Percentiles rank a stretch among this genome's conserved stretches.
Evolutionary conservation across 2,797 vertebrate genomes (phyloP).

Genomic region (Naso thynnoides): DNA sequence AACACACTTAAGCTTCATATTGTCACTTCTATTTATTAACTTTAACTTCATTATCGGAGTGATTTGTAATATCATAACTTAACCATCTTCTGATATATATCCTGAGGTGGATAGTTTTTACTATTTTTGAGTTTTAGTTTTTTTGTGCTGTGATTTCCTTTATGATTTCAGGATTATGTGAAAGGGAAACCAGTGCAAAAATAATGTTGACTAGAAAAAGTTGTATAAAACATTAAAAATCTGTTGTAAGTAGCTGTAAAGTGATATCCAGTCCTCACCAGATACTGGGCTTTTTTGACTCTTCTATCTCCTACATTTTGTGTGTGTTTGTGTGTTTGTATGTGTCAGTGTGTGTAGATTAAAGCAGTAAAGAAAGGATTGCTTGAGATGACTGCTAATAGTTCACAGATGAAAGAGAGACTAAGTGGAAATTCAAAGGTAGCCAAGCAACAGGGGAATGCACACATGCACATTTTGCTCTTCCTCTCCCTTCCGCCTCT

Average conservation of each 20-base stretch:
- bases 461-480: constrained; percentile 74
- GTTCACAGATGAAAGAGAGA: constrained; percentile 79
- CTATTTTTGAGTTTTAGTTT: too few species aligned
- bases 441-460: constrained; percentile 80
- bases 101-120: too few species aligned
- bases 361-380: constrained; percentile 70
- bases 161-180: not conserved
- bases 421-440: constrained; percentile 78
- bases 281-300: not conserved
- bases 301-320: constrained; percentile 14
- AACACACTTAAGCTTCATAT: too few species aligned
- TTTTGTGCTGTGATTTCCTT: too few species aligned
- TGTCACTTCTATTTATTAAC: too few species aligned
- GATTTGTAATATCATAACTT: too few species aligned
- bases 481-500: constrained; percentile 69
- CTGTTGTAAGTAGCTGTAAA: not conserved
- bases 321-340: constrained; percentile 26
- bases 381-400: constrained; percentile 81
- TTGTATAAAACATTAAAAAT: constrained; percentile 1
- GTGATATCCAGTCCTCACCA: constrained; percentile 30
- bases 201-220: constrained; percentile 2
- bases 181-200: not conserved
- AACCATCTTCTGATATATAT: too few species aligned
- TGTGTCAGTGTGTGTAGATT: constrained; percentile 37
- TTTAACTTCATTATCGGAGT: too few species aligned